phyloP scores from a whole-genome alignment of 2,113 vertebrate species.

The Steatornis caripensis region DNA sequence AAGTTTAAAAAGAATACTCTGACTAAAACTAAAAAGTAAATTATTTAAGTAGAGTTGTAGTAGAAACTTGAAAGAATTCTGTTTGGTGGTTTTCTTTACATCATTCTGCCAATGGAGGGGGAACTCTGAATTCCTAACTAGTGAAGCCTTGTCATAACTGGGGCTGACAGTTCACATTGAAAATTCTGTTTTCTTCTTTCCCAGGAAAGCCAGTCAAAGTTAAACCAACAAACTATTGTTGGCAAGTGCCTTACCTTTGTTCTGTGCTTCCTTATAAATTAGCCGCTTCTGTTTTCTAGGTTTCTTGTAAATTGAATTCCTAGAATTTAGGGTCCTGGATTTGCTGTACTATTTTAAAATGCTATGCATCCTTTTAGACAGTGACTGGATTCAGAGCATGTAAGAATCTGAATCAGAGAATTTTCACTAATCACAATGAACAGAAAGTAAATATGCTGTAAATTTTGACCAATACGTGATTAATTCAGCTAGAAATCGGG shows the following conservation, averaged over 20 bases:
- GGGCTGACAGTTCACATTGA: slow-evolving; percentile 83
- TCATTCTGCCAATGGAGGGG: slow-evolving; percentile 72
- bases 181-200: slow-evolving; percentile 86
- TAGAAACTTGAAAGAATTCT: slow-evolving; percentile 82
- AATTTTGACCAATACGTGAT: no score
- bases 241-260: slow-evolving; percentile 74
- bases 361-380: neutral
- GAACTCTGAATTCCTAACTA: slow-evolving; percentile 74
- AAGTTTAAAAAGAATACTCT: slow-evolving; percentile 80
- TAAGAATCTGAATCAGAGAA: neutral
- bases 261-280: slow-evolving; percentile 71
- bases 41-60: slow-evolving; percentile 85
- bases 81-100: slow-evolving; percentile 79
- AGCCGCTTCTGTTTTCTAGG: slow-evolving; percentile 58
- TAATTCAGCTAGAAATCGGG: neutral
- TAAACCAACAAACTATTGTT: slow-evolving; percentile 81
- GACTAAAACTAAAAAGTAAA: slow-evolving; percentile 82
- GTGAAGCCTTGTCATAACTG: slow-evolving; percentile 77
- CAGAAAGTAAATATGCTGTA: no score
- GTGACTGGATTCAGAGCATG: neutral
- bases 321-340: slow-evolving; percentile 13
- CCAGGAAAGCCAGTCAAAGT: slow-evolving; percentile 81
- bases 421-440: neutral
- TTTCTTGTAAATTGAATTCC: slow-evolving; percentile 43
- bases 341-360: neutral